Percentiles rank a stretch among this genome's conserved stretches.
Conservation (phyloP, 2,888 invertebrate genomes). For the Tetranychus truncatus region DNA sequence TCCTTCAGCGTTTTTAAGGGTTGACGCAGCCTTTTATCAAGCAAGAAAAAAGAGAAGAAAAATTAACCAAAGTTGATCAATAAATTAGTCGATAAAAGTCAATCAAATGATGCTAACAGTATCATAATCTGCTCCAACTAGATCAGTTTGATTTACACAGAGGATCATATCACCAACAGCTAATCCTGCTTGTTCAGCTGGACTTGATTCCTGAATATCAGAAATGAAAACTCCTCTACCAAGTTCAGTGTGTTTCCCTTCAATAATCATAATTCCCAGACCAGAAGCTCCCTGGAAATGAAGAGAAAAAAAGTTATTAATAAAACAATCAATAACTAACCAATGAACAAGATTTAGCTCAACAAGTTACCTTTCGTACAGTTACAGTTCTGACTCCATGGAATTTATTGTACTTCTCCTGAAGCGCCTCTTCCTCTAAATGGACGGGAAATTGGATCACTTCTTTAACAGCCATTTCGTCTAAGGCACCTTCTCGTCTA, state of each 20-base stretch:
- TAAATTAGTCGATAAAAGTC: background rate
- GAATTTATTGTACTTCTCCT: conserved; percentile 51
- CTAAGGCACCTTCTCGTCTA: conserved; percentile 50
- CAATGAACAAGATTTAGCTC: conserved; percentile 25
- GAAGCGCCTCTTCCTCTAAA: conserved; percentile 32
- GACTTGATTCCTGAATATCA: conserved; percentile 72
- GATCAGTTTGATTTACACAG: conserved; percentile 78
- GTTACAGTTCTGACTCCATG: conserved; percentile 59
- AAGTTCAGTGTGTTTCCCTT: conserved; percentile 74
- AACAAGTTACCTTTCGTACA: conserved; percentile 53
- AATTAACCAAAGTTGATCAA: background rate
- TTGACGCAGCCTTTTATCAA: conserved; percentile 50
- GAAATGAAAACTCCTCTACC: conserved; percentile 83
- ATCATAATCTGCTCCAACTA: conserved; percentile 67
- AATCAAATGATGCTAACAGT: conserved; percentile 23
- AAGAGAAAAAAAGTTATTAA: conserved; percentile 8
- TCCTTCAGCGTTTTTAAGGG: conserved; percentile 69
- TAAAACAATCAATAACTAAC: conserved; percentile 12
- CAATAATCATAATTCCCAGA: conserved; percentile 83
- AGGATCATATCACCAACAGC: conserved; percentile 94
- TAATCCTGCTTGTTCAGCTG: conserved; percentile 55
- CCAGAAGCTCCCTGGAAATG: conserved; percentile 48
- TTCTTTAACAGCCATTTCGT: conserved; percentile 73
- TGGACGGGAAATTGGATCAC: conserved; percentile 60
- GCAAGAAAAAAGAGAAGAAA: conserved; percentile 7